Evolutionary conservation across 2,888 invertebrate species (phyloP), one percentile per base, ranked within the genome.

Genomic region (Sphaerophoria taeniata): DNA sequence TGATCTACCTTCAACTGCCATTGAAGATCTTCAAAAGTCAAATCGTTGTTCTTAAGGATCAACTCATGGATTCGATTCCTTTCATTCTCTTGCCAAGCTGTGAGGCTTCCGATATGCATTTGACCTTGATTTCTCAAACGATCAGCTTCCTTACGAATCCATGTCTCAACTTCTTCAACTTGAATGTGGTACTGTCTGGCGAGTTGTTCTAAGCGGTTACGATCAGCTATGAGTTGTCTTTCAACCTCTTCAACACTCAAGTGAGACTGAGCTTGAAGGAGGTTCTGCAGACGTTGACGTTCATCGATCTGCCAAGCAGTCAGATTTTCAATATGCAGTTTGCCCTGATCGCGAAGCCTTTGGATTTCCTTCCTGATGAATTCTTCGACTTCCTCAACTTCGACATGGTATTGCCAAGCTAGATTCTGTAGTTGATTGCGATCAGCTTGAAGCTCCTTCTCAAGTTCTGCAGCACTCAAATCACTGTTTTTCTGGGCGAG

Each of bases 331-430:
- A 90, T 89, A 14, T 90, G 90, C 4, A 90, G 89, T 49, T 90
- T 89, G 0, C 91, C 90, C 71, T 89, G 89, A 11, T 89, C 87
- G n/a, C 89, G 89, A 14, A 91, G 78, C 11, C 89, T 90, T 7
- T 90, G 89, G 14, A 91, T 88, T 0, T 91, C 90, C 65, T 91
- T 89, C n/a, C 89, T 88, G 3, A 91, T 89, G 72, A 90, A 91
- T 4, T 87, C 87, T 43, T 91, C 90, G 4, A 91, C 88, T 49
- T 91, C 91, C 5, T 89, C 87, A 0, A 91, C 88, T 60, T 89
- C 90, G 16, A 91, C 89, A 51, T 90, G 90, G 84, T 91, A 90
- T 49, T 91, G 90, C 3, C 88, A 88, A 3, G 91, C 90, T 31
- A 91, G 87, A 11, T 89, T 89, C 11, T 88, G 82, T 1, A 91